Evolutionary conservation across 2,888 invertebrate genomes (phyloP), one percentile per base, ranked within the genome.

Genomic region (Villa cingulata): DNA sequence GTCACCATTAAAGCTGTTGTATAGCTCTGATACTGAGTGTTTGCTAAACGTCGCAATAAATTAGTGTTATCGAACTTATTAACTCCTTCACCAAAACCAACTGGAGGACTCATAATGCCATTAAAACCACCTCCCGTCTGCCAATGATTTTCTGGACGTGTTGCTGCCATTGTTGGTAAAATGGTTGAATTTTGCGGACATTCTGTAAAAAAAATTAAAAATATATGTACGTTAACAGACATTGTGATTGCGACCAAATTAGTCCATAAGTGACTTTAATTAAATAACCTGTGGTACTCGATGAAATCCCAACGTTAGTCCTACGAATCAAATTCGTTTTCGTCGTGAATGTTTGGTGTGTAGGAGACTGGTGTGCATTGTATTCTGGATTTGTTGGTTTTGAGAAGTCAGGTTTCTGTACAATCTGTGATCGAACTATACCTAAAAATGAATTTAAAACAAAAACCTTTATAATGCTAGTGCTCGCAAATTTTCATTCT

Each of bases 1-100:
- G 90, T 90, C 27, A 90, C 86, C 9, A 88, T 85, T 17, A 91
- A 71, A 1, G 90, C 90, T 0, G 89, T 88, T 7, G 89, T 87
- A 65, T 90, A 89, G 50, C 86, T 88, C 63, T 88, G 88, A 60
- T 87, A 87, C 59, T 88, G 87, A 50, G 82, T 84, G 46, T 64
- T 65, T n/a, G 86, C 83, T 9, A 86, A 72, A 42, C 86, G 80
- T 36, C 85, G 78, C 41, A 86, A 70, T 4, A 87, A 72, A 52
- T 85, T 82, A 60, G 79, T 74, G 54, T 81, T 83, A 7, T 76
- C 70, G 46, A 76, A 73, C 36, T 74, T 63, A 57, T 69, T 65
- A 47, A 36, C 34, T 7, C 42, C 47, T 10, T 27, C 39, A 39
- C 40, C 43, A 19, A 29, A 19, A 36, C 46, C 46, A 23, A 37